These are phyloP conservation scores for Halcyon smyrnensis DNA, from an alignment of 2,797 vertebrate species.

Conservation along the genomic window DNA sequence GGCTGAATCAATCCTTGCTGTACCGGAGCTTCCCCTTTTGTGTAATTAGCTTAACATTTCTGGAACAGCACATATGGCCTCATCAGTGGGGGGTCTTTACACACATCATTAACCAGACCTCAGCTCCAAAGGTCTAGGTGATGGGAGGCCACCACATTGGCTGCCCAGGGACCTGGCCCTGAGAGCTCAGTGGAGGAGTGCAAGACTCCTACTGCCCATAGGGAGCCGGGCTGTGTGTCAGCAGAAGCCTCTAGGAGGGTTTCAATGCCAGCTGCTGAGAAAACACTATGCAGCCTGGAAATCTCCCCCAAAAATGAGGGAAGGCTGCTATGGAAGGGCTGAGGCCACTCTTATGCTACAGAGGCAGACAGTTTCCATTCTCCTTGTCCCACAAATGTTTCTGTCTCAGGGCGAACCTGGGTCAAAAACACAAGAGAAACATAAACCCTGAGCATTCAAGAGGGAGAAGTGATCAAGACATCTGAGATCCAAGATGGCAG, in stretches of 20 bases:
- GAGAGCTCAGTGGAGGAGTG: background rate
- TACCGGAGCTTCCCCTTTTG: background rate
- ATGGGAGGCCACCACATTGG: background rate
- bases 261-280: background rate
- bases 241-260: background rate
- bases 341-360: accelerated
- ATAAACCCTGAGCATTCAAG: background rate
- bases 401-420: background rate
- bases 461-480: background rate
- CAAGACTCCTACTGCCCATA: background rate
- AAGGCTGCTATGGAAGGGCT: background rate
- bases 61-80: background rate
- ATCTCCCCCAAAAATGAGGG: background rate
- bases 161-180: background rate
- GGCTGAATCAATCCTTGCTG: background rate
- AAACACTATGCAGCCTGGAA: background rate
- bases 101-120: background rate
- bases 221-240: background rate
- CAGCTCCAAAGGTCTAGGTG: background rate
- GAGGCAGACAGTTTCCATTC: background rate
- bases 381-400: background rate
- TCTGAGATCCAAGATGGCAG: accelerated
- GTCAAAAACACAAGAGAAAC: background rate
- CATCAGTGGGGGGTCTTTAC: background rate
- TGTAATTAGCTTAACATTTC: conserved; percentile 8